Percentiles rank a stretch among this genome's conserved stretches.
These are phyloP conservation scores for Actias luna DNA, from an alignment of 2,888 invertebrate genomes.

Conservation along the genomic window DNA sequence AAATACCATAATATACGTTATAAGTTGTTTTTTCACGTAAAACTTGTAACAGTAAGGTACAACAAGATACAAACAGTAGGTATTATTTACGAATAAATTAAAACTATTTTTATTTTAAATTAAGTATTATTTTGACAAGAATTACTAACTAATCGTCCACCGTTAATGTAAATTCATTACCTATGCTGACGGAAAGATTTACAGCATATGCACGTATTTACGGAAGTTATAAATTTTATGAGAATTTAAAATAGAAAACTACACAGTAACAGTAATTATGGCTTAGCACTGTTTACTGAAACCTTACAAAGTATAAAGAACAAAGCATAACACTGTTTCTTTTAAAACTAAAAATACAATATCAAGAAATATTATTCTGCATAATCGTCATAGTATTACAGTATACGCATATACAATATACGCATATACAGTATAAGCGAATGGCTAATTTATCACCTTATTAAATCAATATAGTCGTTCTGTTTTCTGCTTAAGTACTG, in stretches of 20 bases:
- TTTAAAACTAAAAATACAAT: not conserved
- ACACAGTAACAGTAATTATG: not conserved
- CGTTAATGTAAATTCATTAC: not conserved
- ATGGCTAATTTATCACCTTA: no score
- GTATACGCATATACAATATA: no score
- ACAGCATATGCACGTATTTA: not conserved
- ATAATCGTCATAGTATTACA: no score
- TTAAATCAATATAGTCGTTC: no score
- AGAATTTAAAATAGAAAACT: not conserved
- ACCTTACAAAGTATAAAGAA: not conserved
- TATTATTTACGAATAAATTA: no score
- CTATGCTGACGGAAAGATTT: not conserved
- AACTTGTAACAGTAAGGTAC: no score
- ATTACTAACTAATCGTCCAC: not conserved
- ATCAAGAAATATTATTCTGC: not conserved
- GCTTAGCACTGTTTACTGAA: not conserved
- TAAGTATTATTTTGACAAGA: not conserved
- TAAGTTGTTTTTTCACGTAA: no score
- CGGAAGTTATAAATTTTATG: not conserved
- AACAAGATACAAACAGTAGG: no score
- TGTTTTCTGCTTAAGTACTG: no score
- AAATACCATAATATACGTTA: no score
- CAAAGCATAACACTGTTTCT: not conserved
- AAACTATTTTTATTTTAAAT: no score
- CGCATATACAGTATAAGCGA: no score